Base-by-base conservation (phyloP, 2,113 vertebrate genomes). In the Lamprotornis superbus region DNA sequence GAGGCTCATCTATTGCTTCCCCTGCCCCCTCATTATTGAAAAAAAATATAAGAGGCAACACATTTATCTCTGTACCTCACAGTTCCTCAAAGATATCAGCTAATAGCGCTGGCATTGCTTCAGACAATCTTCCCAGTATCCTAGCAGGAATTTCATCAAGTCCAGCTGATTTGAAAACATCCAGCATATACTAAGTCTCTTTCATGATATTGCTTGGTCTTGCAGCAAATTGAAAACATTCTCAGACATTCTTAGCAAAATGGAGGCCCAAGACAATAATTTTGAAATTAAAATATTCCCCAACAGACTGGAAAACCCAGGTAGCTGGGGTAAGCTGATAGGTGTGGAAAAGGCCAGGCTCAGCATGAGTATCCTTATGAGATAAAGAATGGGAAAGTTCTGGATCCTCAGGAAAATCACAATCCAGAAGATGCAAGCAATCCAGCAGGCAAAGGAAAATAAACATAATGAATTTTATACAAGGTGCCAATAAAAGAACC, bases 161-260 rank as follows among this genome's bases (percentile, higher is more conserved):
- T 92, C 55, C 89, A 96, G 50, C 85, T 85, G 85, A 95, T 95
- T 80, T 90, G 42, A 93, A 96, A 95, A 65, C 42, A 73, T 73
- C 42, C 71, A 90, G 28, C 53, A 39, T 33, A 76, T 79, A 42
- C 86, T 79, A 85, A 85, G 21, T 64, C 20, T 90, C 78, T 89
- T 55, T 61, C 23, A 64, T 65, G 40, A 64, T 76, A 82, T 57
- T 92, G 11, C 71, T 80, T 61, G 75, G 50, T 81, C 77, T 91
- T 82, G 69, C 10, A 49, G 74, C 21, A 96, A 91, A 91, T 56
- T 85, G 67, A 93, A 94, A 95, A 89, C 87, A 79, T 82, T 87
- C 77, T 76, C 81, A 87, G 74, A 25, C 70, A 57, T 83, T 87
- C 57, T 49, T 55, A 65, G n/a, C 18, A 87, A 85, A 94, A 76